Base-by-base conservation (phyloP, 2,797 vertebrate genomes). In the Hippoglossus hippoglossus region DNA sequence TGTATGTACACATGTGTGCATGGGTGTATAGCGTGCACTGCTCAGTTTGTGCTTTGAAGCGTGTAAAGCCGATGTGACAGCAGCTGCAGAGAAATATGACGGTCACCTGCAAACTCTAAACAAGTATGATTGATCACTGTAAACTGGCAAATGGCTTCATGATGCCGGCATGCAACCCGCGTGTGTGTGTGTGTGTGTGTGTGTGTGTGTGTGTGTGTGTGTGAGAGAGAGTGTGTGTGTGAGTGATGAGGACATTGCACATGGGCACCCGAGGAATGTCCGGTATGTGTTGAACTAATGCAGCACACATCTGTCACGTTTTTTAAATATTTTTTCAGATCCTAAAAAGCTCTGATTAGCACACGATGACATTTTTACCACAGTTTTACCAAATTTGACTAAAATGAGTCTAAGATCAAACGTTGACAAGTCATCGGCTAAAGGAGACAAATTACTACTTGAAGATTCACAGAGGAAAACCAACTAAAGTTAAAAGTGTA, bases 71-170 rank as follows among this genome's bases (percentile, higher is more conserved):
- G 75, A 82, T 21, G 73, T 70, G 86, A 87, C 87, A 80, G 85
- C 79, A 58, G 71, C 77, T 34, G 16, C n/a, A 6, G 67, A 73
- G 61, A 79, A 81, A 83, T 70, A 84, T 63, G 80, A 84, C 61
- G 1, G 79, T 85, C 85, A 77, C 84, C 77, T 83, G 80, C 82
- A 67, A 71, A 81, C 66, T 22, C 79, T 56, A 82, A 90, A 80
- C 82, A 66, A 25, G 25, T 36, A n/a, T 87, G 86, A 91, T 86
- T 77, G 86, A 91, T 90, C 70, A 5, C 79, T 63, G 77, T 53
- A 77, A 85, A 89, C 77, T 13, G 54, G 81, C 73, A 80, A 91
- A 91, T 88, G 61, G 79, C 72, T 89, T 87, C 86, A 80, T 36
- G 75, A 83, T 84, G 85, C 53, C 0, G 10, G 8, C 22, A 8